Conservation (phyloP, 2,888 invertebrate species). For the Drosophila meridionalis region DNA sequence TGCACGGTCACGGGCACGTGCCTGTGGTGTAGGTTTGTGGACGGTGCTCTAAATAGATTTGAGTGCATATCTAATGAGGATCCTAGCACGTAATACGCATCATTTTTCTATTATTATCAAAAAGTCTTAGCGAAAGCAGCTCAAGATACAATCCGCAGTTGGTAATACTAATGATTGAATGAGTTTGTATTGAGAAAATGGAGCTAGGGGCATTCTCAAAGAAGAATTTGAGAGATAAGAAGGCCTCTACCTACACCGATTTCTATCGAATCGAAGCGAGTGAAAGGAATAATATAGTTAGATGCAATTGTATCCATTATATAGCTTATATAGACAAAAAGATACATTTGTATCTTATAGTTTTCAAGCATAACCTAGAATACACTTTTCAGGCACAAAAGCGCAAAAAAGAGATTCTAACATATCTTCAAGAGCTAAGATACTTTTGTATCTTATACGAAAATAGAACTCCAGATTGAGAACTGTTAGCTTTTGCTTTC, state of each 20-base stretch:
- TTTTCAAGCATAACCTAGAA: too few relatives aligned
- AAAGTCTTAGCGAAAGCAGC: too few relatives aligned
- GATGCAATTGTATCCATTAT: background rate
- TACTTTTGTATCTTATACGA: background rate
- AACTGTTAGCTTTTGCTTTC: background rate
- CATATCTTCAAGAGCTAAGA: background rate
- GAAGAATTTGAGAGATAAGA: too few relatives aligned
- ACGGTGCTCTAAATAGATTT: background rate
- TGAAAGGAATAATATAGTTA: background rate
- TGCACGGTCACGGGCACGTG: conserved; percentile 21
- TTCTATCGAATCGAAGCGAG: too few relatives aligned
- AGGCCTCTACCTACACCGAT: too few relatives aligned
- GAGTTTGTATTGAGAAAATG: background rate
- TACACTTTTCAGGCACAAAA: too few relatives aligned
- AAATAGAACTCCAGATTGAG: too few relatives aligned
- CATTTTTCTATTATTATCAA: background rate
- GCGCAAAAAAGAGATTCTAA: too few relatives aligned
- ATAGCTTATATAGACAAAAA: background rate
- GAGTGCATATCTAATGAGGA: conserved; percentile 3
- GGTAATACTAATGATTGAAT: background rate
- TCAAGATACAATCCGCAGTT: background rate
- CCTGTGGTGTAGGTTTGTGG: background rate
- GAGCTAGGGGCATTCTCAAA: too few relatives aligned
- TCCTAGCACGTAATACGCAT: conserved; percentile 1
- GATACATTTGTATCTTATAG: background rate